Base-by-base conservation (phyloP, 2,888 invertebrate species). In the Cinara cedri region DNA sequence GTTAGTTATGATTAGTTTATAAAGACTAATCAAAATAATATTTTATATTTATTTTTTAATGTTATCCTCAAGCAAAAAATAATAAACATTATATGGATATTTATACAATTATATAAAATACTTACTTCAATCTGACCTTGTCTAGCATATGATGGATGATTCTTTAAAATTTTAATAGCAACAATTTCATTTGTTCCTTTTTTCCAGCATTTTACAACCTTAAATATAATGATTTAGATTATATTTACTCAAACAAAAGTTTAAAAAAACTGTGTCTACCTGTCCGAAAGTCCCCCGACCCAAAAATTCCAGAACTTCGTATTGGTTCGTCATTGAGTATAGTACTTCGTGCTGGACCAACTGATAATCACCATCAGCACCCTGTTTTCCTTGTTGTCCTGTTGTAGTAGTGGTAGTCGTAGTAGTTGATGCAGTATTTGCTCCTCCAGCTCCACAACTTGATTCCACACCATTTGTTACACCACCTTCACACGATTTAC, bases 121-220 rank as follows among this genome's bases (percentile, higher is more conserved):
- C 87, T 87, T 83, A 97, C 98, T 91, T 99, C 99, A 88, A 99
- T 99, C 89, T 99, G 99, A 84, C 99, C 99, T 89, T 99, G 99
- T 85, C 99, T 92, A 83, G 98, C 98, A 89, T 99, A 99, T 84
- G 98, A 98, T 83, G 99, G 99, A 89, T 99, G 99, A 89, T 99
- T 99, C 89, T 99, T 99, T 82, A 99, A 89, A 86, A 99, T 99
- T 90, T 99, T 99, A 87, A 99, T 99, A 86, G 99, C 99, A 85
- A 99, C 98, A 86, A 99, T 98, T 88, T 99, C 98, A 87, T 97
- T 99, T 85, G 99, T 99, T 87, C 98, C 98, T 87, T 98, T 98
- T 88, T 99, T 99, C 98, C 99, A 99, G 88, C 99, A 99, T 89
- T 99, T 99, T 86, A 99, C 99, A 86, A 99, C 99, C 90, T 96